Evolutionary conservation across 2,888 invertebrate genomes (phyloP).

Genomic region (Piscicola geometra): DNA sequence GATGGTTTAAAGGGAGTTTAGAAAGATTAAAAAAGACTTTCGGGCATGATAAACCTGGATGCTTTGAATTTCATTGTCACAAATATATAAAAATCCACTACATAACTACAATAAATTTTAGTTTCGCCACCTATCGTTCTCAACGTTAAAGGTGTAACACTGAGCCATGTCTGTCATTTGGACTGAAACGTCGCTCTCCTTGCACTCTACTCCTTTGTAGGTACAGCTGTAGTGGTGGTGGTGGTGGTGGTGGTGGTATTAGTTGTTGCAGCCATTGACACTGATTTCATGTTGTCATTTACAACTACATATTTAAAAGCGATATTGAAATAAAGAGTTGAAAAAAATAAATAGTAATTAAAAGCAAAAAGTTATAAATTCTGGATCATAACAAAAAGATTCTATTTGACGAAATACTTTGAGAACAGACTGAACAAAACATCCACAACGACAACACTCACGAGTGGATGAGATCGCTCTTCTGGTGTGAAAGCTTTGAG

Average conservation of each 20-base stretch:
- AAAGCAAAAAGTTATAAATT: too few relatives aligned
- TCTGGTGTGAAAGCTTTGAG: slow-evolving; percentile 25
- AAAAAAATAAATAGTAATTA: too few relatives aligned
- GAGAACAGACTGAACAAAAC: background rate
- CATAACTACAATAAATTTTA: background rate
- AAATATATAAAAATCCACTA: background rate
- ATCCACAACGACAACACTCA: background rate
- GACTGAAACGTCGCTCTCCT: background rate
- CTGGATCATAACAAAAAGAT: too few relatives aligned
- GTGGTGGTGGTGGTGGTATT: background rate
- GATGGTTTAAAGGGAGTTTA: too few relatives aligned
- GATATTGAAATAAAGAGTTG: too few relatives aligned
- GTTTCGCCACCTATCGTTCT: background rate
- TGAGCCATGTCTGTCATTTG: slow-evolving; percentile 37
- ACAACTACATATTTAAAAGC: too few relatives aligned
- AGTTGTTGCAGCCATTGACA: background rate
- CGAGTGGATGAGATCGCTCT: slow-evolving; percentile 28
- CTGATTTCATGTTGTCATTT: too few relatives aligned
- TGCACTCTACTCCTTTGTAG: slow-evolving; percentile 25
- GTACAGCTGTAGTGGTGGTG: slow-evolving; percentile 9
- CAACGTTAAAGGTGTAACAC: slow-evolving; percentile 37
- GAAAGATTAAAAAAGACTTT: too few relatives aligned
- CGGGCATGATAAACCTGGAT: too few relatives aligned
- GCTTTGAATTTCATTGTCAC: too few relatives aligned
- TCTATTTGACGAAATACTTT: too few relatives aligned